phyloP scores from a whole-genome alignment of 2,113 vertebrate genomes.

The Crotalus tigris region DNA sequence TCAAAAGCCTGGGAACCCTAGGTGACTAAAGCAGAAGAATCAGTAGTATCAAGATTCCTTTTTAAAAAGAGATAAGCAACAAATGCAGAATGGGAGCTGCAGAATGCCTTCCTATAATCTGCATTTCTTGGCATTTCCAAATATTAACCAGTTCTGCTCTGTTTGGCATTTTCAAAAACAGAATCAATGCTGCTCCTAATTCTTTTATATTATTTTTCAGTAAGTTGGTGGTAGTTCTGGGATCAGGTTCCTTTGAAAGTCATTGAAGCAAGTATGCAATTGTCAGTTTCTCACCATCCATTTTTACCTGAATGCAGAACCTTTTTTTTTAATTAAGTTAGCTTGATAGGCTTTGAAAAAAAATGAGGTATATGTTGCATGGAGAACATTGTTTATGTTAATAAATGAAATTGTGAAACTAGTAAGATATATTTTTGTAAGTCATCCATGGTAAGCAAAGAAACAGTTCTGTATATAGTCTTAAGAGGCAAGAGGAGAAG shows the following conservation, averaged over 20 bases:
- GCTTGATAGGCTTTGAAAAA: neutral
- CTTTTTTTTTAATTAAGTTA: neutral
- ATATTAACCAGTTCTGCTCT: neutral
- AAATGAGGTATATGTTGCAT: neutral
- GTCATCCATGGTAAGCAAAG: neutral
- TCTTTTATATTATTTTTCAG: neutral
- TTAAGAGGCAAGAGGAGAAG: neutral
- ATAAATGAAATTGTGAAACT: neutral
- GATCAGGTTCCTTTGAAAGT: slow-evolving; percentile 13
- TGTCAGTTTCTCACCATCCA: slow-evolving; percentile 24
- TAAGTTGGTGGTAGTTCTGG: slow-evolving; percentile 10
- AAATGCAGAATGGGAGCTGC: neutral
- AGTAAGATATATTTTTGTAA: neutral
- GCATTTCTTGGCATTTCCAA: neutral
- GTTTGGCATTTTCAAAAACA: neutral
- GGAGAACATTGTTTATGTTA: neutral
- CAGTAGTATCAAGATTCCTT: neutral
- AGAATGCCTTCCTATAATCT: neutral
- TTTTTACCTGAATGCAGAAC: accelerated
- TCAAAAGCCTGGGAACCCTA: neutral
- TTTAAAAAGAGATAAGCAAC: neutral
- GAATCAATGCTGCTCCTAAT: neutral
- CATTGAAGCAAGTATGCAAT: slow-evolving; percentile 5
- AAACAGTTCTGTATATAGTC: neutral
- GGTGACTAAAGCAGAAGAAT: neutral